Base-by-base conservation (phyloP, 1,140 invertebrate species). In the Zaprionus inermis region DNA sequence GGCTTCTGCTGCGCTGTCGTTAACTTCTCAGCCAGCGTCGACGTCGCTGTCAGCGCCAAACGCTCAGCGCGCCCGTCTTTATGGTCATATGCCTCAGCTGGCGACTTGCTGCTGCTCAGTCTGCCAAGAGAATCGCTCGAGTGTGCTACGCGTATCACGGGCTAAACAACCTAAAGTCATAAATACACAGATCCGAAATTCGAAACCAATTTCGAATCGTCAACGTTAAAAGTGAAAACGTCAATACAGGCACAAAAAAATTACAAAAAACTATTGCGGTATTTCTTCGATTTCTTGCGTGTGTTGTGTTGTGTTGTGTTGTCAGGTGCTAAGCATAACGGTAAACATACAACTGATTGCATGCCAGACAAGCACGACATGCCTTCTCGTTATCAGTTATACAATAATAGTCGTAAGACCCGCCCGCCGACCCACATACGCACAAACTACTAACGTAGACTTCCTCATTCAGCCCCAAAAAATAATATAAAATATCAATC, bases 181-280 rank as follows among this genome's bases (percentile, higher is more conserved):
- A 44, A 44, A 16, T 16, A 32, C 24, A 32, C n/a, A 70, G 36
- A 56, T 14, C 51, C 60, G 44, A 65, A 51, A 36, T 52, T 16
- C 34, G 55, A 52, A 61, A 63, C n/a, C 12, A 60, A 30, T 38
- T 22, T 24, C 64, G 38, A 65, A 49, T 57, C 59, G 51, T 54
- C n/a, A 72, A 58, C 51, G 60, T 59, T 67, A 88, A 83, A 88
- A 88, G 85, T 89, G 85, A 88, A 88, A 88, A 90, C 71, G 24
- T 44, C 51, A 71, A 65, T 46, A 73, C 57, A 52, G 52, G 71
- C 24, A 57, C 41, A 49, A n/a, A 49, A 20, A 36, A 41, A 57
- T 22, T 36, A 10, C 12, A 59, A 36, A 59, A 44, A 44, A 44
- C 38, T 34, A 32, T 64, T 75, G 58, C 57, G 41, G 51, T 64